Conservation (phyloP, 2,797 vertebrate species). For the Paramormyrops hopkinsi region DNA sequence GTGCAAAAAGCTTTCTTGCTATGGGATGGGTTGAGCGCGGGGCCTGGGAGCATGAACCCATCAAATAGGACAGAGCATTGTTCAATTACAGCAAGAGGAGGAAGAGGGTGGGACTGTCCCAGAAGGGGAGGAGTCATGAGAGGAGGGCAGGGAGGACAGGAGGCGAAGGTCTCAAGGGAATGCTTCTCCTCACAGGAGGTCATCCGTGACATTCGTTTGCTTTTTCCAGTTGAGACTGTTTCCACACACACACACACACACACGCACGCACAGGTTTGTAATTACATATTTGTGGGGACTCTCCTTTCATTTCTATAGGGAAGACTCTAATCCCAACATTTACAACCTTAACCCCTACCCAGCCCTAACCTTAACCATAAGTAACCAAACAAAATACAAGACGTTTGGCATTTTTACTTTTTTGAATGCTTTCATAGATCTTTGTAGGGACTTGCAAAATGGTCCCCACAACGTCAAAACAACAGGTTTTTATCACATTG, state of each 20-base stretch:
- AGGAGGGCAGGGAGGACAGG: background rate
- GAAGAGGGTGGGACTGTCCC: background rate
- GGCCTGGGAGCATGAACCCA: constrained; percentile 46
- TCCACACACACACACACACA: background rate
- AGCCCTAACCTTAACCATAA: background rate
- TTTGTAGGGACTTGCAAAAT: background rate
- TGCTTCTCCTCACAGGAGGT: constrained; percentile 35
- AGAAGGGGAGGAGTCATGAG: background rate
- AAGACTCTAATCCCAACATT: background rate
- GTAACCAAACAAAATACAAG: background rate
- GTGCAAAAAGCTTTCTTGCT: background rate
- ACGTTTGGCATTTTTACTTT: background rate
- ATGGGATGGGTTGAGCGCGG: background rate
- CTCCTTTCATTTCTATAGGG: background rate
- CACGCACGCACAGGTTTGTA: background rate
- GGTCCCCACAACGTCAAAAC: background rate
- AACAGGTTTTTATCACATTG: background rate
- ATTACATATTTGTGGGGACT: background rate
- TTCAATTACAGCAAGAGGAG: constrained; percentile 55
- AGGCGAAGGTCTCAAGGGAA: background rate
- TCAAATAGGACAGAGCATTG: constrained; percentile 64
- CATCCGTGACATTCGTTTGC: constrained; percentile 54
- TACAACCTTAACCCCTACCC: background rate
- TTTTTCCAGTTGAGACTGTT: constrained; percentile 31
- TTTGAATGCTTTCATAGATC: background rate